These are phyloP conservation scores for Pampus argenteus DNA, from an alignment of 2,797 vertebrate species.

Conservation along the genomic window DNA sequence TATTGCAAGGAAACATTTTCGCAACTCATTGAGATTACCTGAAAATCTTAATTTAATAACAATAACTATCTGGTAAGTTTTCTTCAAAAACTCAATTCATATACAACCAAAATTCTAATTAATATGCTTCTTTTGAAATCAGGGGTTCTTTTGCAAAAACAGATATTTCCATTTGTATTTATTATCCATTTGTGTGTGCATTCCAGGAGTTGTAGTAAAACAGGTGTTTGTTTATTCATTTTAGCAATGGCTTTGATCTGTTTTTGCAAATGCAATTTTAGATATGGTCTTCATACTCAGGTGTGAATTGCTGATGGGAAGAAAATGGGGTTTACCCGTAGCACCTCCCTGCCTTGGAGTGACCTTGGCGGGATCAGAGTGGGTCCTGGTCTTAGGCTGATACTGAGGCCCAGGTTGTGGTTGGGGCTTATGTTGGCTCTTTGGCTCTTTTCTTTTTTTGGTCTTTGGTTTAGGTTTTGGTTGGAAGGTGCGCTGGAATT, in stretches of 20 bases:
- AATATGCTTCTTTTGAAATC: constrained; percentile 68
- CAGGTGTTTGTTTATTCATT: no score
- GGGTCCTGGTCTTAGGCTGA: constrained; percentile 64
- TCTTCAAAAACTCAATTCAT: constrained; percentile 5
- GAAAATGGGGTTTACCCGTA: constrained; percentile 76
- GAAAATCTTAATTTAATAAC: neutral
- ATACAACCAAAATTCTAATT: neutral
- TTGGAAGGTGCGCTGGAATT: constrained; percentile 1
- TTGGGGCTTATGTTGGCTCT: no score
- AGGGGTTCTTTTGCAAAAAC: no score
- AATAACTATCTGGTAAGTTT: neutral
- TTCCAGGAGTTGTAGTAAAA: no score
- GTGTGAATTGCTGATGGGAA: constrained; percentile 50
- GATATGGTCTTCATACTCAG: constrained; percentile 26
- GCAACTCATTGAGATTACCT: neutral
- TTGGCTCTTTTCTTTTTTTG: no score
- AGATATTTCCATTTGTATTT: no score
- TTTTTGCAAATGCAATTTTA: constrained; percentile 36
- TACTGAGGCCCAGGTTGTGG: constrained; percentile 41
- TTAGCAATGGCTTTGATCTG: no score
- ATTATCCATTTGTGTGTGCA: no score
- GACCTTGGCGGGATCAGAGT: constrained; percentile 64
- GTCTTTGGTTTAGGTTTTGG: no score
- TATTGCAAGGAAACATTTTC: neutral
- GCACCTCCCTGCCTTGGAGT: constrained; percentile 59